These are phyloP conservation scores for Drosophila kambysellisi DNA, from an alignment of 2,888 invertebrate genomes.

Conservation along the genomic window DNA sequence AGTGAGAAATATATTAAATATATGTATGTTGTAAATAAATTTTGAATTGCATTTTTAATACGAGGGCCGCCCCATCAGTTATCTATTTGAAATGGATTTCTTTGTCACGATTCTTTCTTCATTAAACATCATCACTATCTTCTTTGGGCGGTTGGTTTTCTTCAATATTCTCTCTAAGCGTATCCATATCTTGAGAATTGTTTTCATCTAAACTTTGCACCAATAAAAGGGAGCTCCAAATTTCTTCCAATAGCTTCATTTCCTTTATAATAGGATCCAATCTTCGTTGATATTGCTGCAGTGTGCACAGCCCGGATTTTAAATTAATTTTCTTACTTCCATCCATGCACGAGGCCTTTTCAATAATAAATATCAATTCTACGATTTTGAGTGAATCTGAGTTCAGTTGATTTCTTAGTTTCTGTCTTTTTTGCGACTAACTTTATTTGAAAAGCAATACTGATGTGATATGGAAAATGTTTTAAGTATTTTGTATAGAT, in stretches of 20 bases:
- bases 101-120: background rate
- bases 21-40: constrained; percentile 62
- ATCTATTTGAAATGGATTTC: background rate
- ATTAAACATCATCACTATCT: background rate
- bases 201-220: background rate
- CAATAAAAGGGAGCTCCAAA: constrained; percentile 9
- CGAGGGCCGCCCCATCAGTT: background rate
- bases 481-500: background rate
- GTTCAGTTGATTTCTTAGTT: background rate
- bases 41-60: constrained; percentile 29
- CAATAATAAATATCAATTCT: background rate
- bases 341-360: constrained; percentile 15
- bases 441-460: constrained; percentile 7
- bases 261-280: constrained; percentile 24
- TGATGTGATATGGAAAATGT: background rate
- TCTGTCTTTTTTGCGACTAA: background rate
- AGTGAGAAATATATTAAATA: constrained; percentile 45
- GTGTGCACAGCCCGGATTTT: background rate
- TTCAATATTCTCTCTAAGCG: background rate
- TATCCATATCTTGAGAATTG: background rate
- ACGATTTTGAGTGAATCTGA: constrained; percentile 14
- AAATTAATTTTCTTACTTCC: background rate
- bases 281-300: constrained; percentile 33
- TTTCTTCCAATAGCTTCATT: constrained; percentile 25
- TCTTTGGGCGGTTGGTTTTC: constrained; percentile 4